Evolutionary conservation across 2,113 vertebrate genomes (phyloP), one percentile per base, ranked within the genome.

Genomic region (Arothron firmamentum): DNA sequence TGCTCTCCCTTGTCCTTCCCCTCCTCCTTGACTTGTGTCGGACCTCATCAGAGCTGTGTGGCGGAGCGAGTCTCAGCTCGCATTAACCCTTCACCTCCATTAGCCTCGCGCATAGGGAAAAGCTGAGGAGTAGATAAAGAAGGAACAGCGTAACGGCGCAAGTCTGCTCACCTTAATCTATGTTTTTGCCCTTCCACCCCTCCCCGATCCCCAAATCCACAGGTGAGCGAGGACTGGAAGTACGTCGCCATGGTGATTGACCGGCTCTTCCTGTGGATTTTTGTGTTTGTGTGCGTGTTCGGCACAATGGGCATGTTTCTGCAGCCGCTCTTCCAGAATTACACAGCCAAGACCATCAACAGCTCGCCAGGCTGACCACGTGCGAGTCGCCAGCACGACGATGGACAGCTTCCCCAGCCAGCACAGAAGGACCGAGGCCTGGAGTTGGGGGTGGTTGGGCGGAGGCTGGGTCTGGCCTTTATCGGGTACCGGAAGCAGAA

Each of bases 141-240:
- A 65, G 47, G 25, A 62, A 49, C 10, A 38, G 62, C 52, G 46
- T 8, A 23, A 61, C 58, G n/a, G 48, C 56, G 31, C 21, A 59
- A 45, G 25, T 77, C 20, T 62, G 31, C 50, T 65, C 49, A 55
- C 62, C 38, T 65, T 61, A 71, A 82, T 72, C 52, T 80, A 28
- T 67, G 10, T 38, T 38, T 34, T 38, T 38, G 34, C 6, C 34
- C 34, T 38, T 12, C 34, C 34, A 38, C 34, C 34, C 34, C 34
- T 38, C 42, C 74, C 41, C 53, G 58, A 25, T 9, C 53, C 49
- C 15, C 63, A 62, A 62, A 42, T 70, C 15, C 1, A 2, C 89
- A 99, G 96, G 95, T 98, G 81, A 96, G 94, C 14, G 96, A 99
- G 80, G 96, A 99, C 89, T 99, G 96, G 96, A 99, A 99, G 76